Evolutionary conservation across 1,140 invertebrate genomes (phyloP).

Genomic region (Conus betulinus): DNA sequence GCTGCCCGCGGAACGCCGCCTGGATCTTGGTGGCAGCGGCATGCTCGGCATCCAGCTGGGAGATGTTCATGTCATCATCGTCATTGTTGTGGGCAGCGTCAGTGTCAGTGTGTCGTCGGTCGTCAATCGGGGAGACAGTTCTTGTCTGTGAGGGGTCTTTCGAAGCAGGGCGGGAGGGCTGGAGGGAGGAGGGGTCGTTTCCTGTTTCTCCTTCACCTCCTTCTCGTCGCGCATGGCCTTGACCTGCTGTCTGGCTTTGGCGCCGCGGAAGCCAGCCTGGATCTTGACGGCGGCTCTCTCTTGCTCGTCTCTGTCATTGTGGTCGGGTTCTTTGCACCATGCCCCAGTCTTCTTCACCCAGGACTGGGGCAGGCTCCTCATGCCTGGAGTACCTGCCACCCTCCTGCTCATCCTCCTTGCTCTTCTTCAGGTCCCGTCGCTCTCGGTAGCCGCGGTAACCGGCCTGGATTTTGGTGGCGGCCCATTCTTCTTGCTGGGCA

Average conservation of each 20-base stretch:
- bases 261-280: constrained; percentile 85
- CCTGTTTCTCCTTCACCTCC: neutral
- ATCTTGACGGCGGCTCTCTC: constrained; percentile 83
- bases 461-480: constrained; percentile 84
- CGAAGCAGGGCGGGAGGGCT: neutral
- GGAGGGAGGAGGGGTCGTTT: neutral
- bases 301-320: constrained; percentile 3
- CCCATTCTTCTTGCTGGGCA: constrained; percentile 57
- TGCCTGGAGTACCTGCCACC: neutral
- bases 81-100: neutral
- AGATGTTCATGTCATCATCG: neutral
- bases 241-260: constrained; percentile 82
- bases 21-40: constrained; percentile 85
- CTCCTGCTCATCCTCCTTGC: neutral
- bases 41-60: constrained; percentile 34
- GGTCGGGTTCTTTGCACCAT: neutral
- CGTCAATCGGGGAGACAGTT: neutral
- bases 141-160: neutral
- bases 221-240: constrained; percentile 20
- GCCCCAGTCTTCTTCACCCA: constrained; percentile 10
- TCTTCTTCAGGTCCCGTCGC: neutral
- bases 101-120: neutral
- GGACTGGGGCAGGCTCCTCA: neutral
- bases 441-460: constrained; percentile 59
- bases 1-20: constrained; percentile 61